These are phyloP conservation scores for Silurus aristotelis DNA, from an alignment of 2,797 vertebrate species.

Conservation along the genomic window DNA sequence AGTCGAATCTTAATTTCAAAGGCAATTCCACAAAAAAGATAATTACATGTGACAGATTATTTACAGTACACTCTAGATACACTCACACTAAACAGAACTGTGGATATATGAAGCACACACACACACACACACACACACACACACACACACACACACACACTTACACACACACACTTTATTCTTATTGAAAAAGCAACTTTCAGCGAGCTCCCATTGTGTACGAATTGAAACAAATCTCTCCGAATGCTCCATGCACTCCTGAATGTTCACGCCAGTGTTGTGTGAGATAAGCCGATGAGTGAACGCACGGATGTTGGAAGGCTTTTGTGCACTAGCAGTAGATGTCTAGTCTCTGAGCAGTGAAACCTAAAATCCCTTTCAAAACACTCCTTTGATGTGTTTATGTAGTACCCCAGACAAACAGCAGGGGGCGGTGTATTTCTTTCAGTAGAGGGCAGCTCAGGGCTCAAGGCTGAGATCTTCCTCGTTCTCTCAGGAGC, in stretches of 20 bases:
- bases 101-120: not conserved
- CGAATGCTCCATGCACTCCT: not conserved
- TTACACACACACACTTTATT: not conserved
- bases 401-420: not conserved
- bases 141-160: not conserved
- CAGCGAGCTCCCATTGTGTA: not conserved
- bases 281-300: slow-evolving; percentile 12
- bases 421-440: slow-evolving; percentile 51
- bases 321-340: slow-evolving; percentile 18
- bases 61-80: not conserved
- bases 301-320: slow-evolving; percentile 13
- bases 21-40: no score
- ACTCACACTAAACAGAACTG: not conserved
- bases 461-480: slow-evolving; percentile 13
- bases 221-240: not conserved
- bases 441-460: slow-evolving; percentile 5
- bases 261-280: not conserved
- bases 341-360: slow-evolving; percentile 23
- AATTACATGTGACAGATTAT: not conserved
- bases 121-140: no score
- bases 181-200: not conserved
- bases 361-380: slow-evolving; percentile 40
- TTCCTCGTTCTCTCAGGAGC: slow-evolving; percentile 11
- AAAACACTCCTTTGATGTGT: slow-evolving; percentile 39
- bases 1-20: no score